Conservation (phyloP, 2,888 invertebrate genomes). For the Panopea generosa region DNA sequence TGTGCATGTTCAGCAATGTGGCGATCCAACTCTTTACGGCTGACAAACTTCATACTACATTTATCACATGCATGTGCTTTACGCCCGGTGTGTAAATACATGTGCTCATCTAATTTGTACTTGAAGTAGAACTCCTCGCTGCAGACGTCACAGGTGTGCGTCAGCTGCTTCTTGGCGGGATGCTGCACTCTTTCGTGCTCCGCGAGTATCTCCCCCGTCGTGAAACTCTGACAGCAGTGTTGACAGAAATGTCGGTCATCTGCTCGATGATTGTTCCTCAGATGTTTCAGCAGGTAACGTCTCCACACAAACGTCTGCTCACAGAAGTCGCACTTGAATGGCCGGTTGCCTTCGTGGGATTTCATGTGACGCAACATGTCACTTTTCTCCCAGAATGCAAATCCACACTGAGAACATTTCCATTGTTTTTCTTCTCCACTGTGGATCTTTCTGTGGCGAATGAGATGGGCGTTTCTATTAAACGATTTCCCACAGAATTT, state of each 20-base stretch:
- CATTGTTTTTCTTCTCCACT: conserved; percentile 55
- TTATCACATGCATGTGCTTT: conserved; percentile 60
- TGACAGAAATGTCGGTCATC: conserved; percentile 50
- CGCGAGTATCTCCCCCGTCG: conserved; percentile 24
- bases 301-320: conserved; percentile 63
- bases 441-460: conserved; percentile 61
- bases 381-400: conserved; percentile 64
- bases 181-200: conserved; percentile 44
- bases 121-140: conserved; percentile 58
- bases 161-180: conserved; percentile 41
- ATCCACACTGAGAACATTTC: conserved; percentile 57
- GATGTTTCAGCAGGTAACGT: conserved; percentile 56
- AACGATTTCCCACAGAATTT: conserved; percentile 63
- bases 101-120: conserved; percentile 60
- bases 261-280: conserved; percentile 46
- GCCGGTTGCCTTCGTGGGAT: conserved; percentile 61
- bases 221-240: conserved; percentile 37
- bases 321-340: conserved; percentile 56
- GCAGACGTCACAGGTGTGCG: conserved; percentile 54
- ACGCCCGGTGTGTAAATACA: conserved; percentile 53
- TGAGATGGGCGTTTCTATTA: conserved; percentile 59
- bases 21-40: conserved; percentile 53
- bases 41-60: conserved; percentile 48
- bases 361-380: conserved; percentile 56
- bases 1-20: conserved; percentile 53